Percentiles rank a stretch among this genome's conserved stretches.
These are phyloP conservation scores for Pocillopora damicornis DNA, from an alignment of 64 coral and sea anemone species.

Conservation along the genomic window DNA sequence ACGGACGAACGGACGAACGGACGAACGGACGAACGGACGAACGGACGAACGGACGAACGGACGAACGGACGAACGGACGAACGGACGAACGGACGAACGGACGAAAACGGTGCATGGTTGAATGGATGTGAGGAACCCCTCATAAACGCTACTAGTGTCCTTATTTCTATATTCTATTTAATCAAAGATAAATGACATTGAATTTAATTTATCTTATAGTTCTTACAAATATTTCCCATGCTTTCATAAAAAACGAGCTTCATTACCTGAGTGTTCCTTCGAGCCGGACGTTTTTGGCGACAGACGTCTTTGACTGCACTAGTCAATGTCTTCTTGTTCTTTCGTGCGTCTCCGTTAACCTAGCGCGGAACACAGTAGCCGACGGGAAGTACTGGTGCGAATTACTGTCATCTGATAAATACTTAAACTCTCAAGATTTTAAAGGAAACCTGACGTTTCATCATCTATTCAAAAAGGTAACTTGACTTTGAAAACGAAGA, in stretches of 20 bases:
- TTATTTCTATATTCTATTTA: no score
- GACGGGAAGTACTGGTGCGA: background rate
- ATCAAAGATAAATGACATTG: no score
- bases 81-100: no score
- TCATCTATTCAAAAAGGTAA: background rate
- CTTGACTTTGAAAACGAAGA: no score
- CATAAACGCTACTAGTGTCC: no score
- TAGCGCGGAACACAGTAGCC: background rate
- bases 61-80: no score
- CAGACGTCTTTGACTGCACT: background rate
- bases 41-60: no score
- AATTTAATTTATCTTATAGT: no score
- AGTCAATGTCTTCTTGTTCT: background rate
- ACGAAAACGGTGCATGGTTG: no score
- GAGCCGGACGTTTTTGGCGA: background rate
- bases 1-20: no score
- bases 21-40: no score
- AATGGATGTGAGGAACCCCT: no score
- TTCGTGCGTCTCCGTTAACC: background rate
- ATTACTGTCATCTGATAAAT: background rate
- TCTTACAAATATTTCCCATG: background rate
- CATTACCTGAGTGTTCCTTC: background rate
- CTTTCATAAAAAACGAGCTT: background rate
- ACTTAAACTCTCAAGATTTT: background rate
- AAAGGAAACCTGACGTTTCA: background rate